A percentile compares a stretch with the other conserved stretches of the same genome.
Evolutionary conservation across 2,888 invertebrate species (phyloP).

Genomic region (Pollenia labialis): DNA sequence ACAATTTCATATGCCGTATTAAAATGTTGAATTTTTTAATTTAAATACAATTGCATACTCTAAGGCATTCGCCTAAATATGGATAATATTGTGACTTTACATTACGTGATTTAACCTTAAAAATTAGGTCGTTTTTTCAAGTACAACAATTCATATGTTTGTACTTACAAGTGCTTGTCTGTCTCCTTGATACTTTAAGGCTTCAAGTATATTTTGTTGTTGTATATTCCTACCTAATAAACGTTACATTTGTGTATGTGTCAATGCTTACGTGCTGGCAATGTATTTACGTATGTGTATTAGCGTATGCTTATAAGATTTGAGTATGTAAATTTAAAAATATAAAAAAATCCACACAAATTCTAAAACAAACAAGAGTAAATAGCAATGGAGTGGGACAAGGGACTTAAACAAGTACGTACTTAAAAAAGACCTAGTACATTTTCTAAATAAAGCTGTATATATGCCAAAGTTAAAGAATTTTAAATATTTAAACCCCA

Average conservation of each 20-base stretch:
- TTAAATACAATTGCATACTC: conserved; percentile 53
- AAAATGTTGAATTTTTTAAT: conserved; percentile 45
- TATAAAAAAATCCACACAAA: conserved; percentile 9
- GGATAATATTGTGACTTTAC: conserved; percentile 13
- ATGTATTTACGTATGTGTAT: background rate
- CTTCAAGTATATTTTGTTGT: conserved; percentile 51
- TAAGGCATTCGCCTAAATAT: conserved; percentile 48
- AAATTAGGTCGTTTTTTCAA: conserved; percentile 56
- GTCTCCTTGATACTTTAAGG: conserved; percentile 56
- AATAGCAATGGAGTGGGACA: conserved; percentile 18
- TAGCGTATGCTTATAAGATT: background rate
- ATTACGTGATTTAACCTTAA: conserved; percentile 61
- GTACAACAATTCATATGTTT: background rate
- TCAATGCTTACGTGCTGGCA: background rate
- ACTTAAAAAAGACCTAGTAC: conserved; percentile 11
- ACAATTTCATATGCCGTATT: background rate
- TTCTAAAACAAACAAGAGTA: conserved; percentile 41
- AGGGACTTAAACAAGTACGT: conserved; percentile 19
- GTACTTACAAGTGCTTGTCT: conserved; percentile 43
- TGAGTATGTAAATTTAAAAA: conserved; percentile 32
- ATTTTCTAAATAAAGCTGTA: background rate
- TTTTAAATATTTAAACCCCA: background rate
- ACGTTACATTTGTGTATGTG: background rate
- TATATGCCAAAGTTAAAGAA: conserved; percentile 1
- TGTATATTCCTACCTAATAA: conserved; percentile 28